Evolutionary conservation across 2,888 invertebrate species (phyloP).

Genomic region (Netelia fuscicornis): DNA sequence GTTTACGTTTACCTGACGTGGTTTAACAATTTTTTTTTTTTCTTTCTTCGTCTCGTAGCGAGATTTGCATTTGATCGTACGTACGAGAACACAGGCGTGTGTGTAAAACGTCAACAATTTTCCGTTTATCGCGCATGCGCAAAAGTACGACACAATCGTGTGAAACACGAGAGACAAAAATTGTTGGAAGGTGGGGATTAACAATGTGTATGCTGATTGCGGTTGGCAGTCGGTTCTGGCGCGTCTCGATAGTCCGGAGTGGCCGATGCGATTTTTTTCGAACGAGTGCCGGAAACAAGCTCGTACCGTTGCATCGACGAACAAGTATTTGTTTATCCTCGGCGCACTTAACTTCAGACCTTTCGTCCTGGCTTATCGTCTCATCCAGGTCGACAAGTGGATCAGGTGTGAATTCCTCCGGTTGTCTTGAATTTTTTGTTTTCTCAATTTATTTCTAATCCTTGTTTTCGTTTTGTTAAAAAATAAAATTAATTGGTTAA

Average conservation of each 20-base stretch:
- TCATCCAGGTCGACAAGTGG: conserved; percentile 34
- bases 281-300: conserved; percentile 41
- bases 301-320: neutral
- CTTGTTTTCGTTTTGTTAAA: conserved; percentile 3
- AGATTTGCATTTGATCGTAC: neutral
- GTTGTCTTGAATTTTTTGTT: neutral
- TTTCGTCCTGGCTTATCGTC: conserved; percentile 28
- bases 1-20: conserved; percentile 7
- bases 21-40: neutral
- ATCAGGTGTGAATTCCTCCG: conserved; percentile 46
- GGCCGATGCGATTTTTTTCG: conserved; percentile 63
- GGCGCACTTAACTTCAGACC: conserved; percentile 1
- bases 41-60: neutral
- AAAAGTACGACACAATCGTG: conserved; percentile 44
- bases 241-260: conserved; percentile 53
- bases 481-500: neutral
- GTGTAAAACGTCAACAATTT: conserved; percentile 18
- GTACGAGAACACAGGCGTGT: neutral
- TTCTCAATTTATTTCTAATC: neutral
- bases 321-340: conserved; percentile 27
- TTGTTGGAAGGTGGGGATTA: conserved; percentile 65
- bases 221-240: conserved; percentile 63
- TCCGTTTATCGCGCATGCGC: conserved; percentile 59
- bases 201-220: conserved; percentile 62
- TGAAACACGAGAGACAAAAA: conserved; percentile 54